Evolutionary conservation across 1,140 invertebrate species (phyloP), one percentile per base, ranked within the genome.

Genomic region (Amyelois transitella): DNA sequence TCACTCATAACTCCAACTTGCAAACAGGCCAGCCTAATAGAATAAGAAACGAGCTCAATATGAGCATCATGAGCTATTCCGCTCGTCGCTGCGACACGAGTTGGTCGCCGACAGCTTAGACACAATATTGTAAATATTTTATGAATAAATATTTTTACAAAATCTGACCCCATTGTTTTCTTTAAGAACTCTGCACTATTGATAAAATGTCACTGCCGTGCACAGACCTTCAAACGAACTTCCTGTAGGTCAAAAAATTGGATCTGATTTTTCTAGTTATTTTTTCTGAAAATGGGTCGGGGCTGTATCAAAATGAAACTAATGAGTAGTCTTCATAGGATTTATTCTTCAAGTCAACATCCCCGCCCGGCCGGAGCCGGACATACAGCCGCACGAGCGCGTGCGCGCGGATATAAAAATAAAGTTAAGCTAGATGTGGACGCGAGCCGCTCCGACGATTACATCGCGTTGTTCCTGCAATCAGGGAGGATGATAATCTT

Each of bases 381-480:
- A 6, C 32, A 1, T n/a, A n/a, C n/a, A 18, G 18, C 22, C 28
- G 44, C 43, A 1, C n/a, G n/a, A n/a, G n/a, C n/a, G n/a, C n/a
- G n/a, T n/a, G 51, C 51, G 61, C 59, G 1, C 17, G 7, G 24
- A 47, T 54, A 54, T 19, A 54, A 54, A 54, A 54, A 54, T 54
- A 49, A 55, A 48, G 53, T 55, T 49, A 55, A 43, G 45, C 53
- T 55, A 55, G 44, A 38, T 55, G 28, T 38, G 48, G 22, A 44
- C 44, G 19, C 7, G 51, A 54, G 45, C 17, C 44, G 54, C 54
- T 59, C 51, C 54, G 25, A 18, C 49, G 12, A 22, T 66, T 70
- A 78, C 71, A 78, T 70, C 25, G 72, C 71, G 64, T 68, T 70
- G 56, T 71, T 75, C 55, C 74, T 76, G 74, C 20, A 73, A 76